These are phyloP conservation scores for Stichodactyla mertensii DNA, from an alignment of 64 coral and sea anemone species.

Conservation along the genomic window DNA sequence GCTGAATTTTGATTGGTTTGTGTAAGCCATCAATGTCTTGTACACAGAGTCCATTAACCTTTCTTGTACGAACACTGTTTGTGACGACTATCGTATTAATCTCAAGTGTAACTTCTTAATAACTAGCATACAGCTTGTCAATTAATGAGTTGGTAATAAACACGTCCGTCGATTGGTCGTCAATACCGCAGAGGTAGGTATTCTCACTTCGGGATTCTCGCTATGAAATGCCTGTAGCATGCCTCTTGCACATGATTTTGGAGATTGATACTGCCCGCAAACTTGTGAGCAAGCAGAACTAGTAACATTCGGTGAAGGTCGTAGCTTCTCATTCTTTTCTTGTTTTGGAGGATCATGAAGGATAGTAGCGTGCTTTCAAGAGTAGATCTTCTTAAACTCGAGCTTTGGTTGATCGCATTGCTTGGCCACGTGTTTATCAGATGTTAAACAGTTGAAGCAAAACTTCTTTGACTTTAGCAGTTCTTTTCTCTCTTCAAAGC, in stretches of 20 bases:
- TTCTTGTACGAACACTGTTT: conserved; percentile 29
- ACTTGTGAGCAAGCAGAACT: conserved; percentile 45
- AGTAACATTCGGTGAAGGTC: neutral
- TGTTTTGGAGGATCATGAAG: conserved; percentile 22
- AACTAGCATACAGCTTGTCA: conserved; percentile 2
- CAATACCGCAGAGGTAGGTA: conserved; percentile 54
- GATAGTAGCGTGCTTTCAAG: conserved; percentile 37
- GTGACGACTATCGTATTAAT: conserved; percentile 32
- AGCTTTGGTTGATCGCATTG: conserved; percentile 39
- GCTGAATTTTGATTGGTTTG: conserved; percentile 32
- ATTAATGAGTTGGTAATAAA: conserved; percentile 46
- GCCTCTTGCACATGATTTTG: conserved; percentile 29
- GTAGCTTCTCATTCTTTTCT: neutral
- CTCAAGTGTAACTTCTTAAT: conserved; percentile 30
- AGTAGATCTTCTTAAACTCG: conserved; percentile 42
- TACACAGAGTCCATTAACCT: conserved; percentile 37
- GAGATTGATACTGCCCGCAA: neutral
- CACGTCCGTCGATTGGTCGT: conserved; percentile 56
- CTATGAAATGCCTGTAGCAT: conserved; percentile 33
- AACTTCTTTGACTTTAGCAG: conserved; percentile 40
- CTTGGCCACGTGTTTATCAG: conserved; percentile 19
- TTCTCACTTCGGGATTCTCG: conserved; percentile 26
- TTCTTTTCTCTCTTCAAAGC: too few relatives aligned
- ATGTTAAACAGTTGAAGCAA: conserved; percentile 45
- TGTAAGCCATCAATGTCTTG: conserved; percentile 34